Conservation (phyloP, 2,888 invertebrate species). For the Perizoma flavofasciatum region DNA sequence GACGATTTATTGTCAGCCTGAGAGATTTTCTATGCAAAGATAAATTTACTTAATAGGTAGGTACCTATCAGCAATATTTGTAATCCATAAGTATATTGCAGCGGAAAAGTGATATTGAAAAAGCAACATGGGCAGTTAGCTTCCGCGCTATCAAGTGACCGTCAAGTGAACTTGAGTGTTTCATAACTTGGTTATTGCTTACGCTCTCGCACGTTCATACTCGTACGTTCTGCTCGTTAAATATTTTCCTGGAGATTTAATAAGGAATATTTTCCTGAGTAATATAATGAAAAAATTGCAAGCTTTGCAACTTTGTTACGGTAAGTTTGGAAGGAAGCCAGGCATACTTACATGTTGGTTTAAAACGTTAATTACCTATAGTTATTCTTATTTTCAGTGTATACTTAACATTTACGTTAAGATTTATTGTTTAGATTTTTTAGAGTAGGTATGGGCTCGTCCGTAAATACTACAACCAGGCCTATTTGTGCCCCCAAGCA, state of each 20-base stretch:
- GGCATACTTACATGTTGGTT: constrained; percentile 1
- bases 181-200: constrained; percentile 62
- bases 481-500: no score
- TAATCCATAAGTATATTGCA: no score
- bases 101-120: constrained; percentile 43
- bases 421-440: no score
- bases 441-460: no score
- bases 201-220: constrained; percentile 33
- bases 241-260: constrained; percentile 34
- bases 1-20: no score
- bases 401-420: no score
- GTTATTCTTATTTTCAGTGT: no score
- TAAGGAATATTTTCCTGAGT: constrained; percentile 31
- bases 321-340: constrained; percentile 5
- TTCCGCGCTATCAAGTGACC: constrained; percentile 52
- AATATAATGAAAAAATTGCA: constrained; percentile 37
- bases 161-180: constrained; percentile 52
- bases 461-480: no score
- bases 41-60: no score
- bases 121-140: constrained; percentile 41
- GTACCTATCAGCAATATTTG: no score
- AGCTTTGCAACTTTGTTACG: constrained; percentile 28
- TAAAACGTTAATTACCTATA: no score
- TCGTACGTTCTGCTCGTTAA: constrained; percentile 32
- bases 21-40: no score